phyloP scores from a whole-genome alignment of 2,797 vertebrate genomes.

The Synaphobranchus kaupii region DNA sequence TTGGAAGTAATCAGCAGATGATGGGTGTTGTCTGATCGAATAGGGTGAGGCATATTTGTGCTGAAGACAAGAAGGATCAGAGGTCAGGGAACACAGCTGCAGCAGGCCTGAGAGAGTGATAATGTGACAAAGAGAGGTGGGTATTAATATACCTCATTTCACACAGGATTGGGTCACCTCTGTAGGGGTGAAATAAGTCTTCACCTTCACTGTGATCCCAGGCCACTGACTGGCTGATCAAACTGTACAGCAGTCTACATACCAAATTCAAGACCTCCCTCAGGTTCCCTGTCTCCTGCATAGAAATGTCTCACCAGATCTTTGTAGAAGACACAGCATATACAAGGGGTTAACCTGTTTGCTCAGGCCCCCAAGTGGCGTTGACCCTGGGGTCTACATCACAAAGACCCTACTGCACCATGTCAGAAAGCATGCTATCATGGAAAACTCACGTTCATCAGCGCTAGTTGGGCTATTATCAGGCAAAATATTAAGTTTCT shows the following conservation, averaged over 20 bases:
- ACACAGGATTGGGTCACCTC: not conserved
- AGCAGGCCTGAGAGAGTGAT: conserved; percentile 3
- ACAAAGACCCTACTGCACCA: too few species aligned
- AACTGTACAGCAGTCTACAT: conserved; percentile 1
- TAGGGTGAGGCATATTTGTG: not conserved
- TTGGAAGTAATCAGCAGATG: not conserved
- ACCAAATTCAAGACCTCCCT: conserved; percentile 15
- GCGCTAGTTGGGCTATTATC: too few species aligned
- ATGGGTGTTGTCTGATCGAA: not conserved
- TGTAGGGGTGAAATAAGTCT: conserved; percentile 1
- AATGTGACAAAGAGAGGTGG: not conserved
- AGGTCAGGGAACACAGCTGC: not conserved
- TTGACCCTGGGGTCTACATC: too few species aligned
- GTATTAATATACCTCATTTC: not conserved
- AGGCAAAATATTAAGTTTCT: too few species aligned
- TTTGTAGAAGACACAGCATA: not conserved
- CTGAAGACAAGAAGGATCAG: not conserved
- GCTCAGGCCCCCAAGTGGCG: too few species aligned
- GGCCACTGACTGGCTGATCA: conserved; percentile 23
- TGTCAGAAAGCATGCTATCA: too few species aligned
- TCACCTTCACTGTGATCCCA: conserved; percentile 25
- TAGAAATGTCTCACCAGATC: conserved; percentile 24
- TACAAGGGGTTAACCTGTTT: not conserved
- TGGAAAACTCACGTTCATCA: too few species aligned
- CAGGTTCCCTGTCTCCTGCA: conserved; percentile 5